Percentiles rank a stretch among this genome's conserved stretches.
These are phyloP conservation scores for Limnephilus lunatus DNA, from an alignment of 2,888 invertebrate genomes.

Conservation along the genomic window DNA sequence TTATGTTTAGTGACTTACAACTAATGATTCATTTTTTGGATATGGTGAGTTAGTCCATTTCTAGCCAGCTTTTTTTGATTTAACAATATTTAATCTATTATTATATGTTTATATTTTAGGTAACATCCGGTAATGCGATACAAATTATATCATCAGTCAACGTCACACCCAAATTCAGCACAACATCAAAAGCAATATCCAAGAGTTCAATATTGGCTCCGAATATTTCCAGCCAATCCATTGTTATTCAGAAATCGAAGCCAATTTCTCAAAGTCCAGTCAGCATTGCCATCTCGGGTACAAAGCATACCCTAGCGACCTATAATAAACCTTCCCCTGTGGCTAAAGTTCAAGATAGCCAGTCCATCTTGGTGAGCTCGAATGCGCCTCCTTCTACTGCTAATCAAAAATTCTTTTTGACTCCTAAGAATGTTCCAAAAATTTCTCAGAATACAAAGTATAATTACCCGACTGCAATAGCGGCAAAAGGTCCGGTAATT, in stretches of 20 bases:
- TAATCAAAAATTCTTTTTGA: conserved; percentile 78
- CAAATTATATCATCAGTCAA: conserved; percentile 72
- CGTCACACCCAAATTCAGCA: conserved; percentile 29
- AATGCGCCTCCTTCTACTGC: conserved; percentile 58
- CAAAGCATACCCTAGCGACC: conserved; percentile 77
- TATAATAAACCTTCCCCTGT: conserved; percentile 76
- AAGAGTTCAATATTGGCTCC: conserved; percentile 74
- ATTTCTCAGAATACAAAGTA: conserved; percentile 76
- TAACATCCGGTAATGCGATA: conserved; percentile 73
- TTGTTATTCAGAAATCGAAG: conserved; percentile 79
- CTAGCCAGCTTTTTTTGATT: background rate
- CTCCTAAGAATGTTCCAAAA: conserved; percentile 79
- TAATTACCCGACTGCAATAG: conserved; percentile 77
- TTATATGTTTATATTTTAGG: conserved; percentile 68
- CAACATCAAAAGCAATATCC: conserved; percentile 34
- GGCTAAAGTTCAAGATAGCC: conserved; percentile 73
- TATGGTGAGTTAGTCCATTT: background rate
- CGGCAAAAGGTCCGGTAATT: conserved; percentile 79
- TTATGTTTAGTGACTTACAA: no score
- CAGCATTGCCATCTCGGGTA: conserved; percentile 71
- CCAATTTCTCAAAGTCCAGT: conserved; percentile 76
- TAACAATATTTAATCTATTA: background rate
- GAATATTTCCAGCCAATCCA: conserved; percentile 74
- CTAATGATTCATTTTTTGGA: background rate
- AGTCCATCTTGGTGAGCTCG: conserved; percentile 69